Evolutionary conservation across 2,113 vertebrate species (phyloP), one percentile per base, ranked within the genome.

Genomic region (Saccopteryx bilineata): DNA sequence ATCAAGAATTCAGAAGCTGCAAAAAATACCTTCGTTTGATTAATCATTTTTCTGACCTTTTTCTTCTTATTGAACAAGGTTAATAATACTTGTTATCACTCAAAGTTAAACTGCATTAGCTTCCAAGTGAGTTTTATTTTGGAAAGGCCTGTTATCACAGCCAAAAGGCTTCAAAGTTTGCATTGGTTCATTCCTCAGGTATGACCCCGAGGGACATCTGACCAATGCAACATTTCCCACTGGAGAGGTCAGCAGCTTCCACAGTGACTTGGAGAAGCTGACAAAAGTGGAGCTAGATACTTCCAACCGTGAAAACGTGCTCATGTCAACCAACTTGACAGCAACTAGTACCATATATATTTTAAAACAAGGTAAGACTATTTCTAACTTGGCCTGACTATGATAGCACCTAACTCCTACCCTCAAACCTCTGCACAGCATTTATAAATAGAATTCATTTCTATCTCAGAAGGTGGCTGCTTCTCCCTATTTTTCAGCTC

Each of bases 211-310:
- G 86, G 99, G 99, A 76, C 99, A 99, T 54, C 98, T 99, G 97
- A 99, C 99, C 98, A 99, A 99, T 31, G 99, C 99, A 65, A 99
- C 99, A 48, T 99, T 99, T 96, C 99, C 99, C 0, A 99, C 99
- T 0, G 99, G 99, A 28, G 99, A 99, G 88, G 99, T 99, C 96
- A 99, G 98, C 95, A 99, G 99, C 97, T 99, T 99, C 98, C 99
- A 99, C 72, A 99, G 99, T 7, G 99, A 99, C 94, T 98, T 99
- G 91, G 99, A 99, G 98, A 99, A 99, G 95, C 98, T 99, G 96
- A 99, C 99, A 0, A 98, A 98, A 95, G 99, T 99, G 46, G 99
- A 99, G 91, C 98, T 99, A 13, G 99, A 99, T 85, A 99, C 99
- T 63, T 99, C 99, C 33, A 99, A 99, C 98, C 98, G 97, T 0